Evolutionary conservation across 2,888 invertebrate genomes (phyloP), one percentile per base, ranked within the genome.

Genomic region (Brachypalpus laphriformis): DNA sequence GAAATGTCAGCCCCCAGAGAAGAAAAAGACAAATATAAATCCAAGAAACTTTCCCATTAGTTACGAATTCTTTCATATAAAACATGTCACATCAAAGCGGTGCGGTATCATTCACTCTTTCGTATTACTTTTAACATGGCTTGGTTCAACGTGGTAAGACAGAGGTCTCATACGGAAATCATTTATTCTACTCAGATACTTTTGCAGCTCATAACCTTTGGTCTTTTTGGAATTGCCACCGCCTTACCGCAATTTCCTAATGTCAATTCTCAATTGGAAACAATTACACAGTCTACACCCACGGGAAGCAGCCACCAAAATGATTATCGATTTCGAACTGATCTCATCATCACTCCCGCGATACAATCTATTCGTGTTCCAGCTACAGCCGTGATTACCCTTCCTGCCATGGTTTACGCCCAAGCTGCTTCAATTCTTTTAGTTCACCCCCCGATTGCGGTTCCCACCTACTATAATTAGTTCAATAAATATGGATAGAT

Each of bases 381-480:
- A 22, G 14, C 31, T 18, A 37, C 51, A 16, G 37, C 25, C 20
- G 20, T 82, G 34, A 65, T 82, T 28, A 71, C 16, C n/a, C 37
- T 31, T 22, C 71, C 65, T 37, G 45, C 11, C n/a, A 22, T 31
- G 14, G 22, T 72, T n/a, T 49, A 42, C 6, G 54, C 59, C 16
- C 54, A 61, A 66, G 28, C 66, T 14, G 40, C 31, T 0, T 6
- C 82, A 28, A 40, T 66, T 3, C 66, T 78, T 22, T 28, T 42
- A 18, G 72, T 51, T 20, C 45, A 61, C 9, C 71, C 18, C 0
- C 34, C 71, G 7, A 2, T 56, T 5, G 3, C 45, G 9, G 11
- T 72, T 16, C 66, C 77, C 5, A 49, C 28, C 40, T 82, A 77
- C 66, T 77, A 59, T 49, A 82, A 76, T 82, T 82, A 82, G 76